A percentile compares a stretch with the other conserved stretches of the same genome.
Evolutionary conservation across 2,113 vertebrate species (phyloP).

Genomic region (Alaudala cheleensis): DNA sequence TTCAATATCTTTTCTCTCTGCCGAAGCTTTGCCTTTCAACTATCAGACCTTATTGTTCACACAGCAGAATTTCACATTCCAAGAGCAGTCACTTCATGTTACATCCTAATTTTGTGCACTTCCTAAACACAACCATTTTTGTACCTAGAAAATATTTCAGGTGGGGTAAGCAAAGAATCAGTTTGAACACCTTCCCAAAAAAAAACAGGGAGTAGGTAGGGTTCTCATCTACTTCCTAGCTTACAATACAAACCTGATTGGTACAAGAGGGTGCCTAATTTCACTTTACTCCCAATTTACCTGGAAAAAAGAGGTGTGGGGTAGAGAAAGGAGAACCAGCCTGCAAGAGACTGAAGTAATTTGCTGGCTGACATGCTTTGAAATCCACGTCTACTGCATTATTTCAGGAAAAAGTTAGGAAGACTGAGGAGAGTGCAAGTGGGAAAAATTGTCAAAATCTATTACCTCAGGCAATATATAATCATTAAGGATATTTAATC

Average conservation of each 20-base stretch:
- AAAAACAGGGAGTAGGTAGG: not conserved
- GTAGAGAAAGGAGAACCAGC: not conserved
- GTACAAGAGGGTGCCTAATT: not conserved
- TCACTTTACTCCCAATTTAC: not conserved
- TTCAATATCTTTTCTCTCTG: not conserved
- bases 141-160: not conserved
- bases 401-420: not conserved
- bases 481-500: not conserved
- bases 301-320: not conserved
- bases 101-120: fast-evolving
- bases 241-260: not conserved
- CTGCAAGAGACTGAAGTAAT: not conserved
- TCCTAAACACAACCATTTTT: not conserved
- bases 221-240: not conserved
- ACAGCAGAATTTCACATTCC: not conserved
- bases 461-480: not conserved
- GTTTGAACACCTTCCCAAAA: not conserved
- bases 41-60: not conserved
- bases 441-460: not conserved
- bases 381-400: not conserved
- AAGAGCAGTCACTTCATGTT: not conserved
- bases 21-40: not conserved
- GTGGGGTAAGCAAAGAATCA: not conserved
- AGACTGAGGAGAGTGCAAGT: not conserved
- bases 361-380: not conserved